Evolutionary conservation across 53 echinoderm and acorn worm genomes (phyloP), one percentile per base, ranked within the genome.

Genomic region (Luidia sarsii): DNA sequence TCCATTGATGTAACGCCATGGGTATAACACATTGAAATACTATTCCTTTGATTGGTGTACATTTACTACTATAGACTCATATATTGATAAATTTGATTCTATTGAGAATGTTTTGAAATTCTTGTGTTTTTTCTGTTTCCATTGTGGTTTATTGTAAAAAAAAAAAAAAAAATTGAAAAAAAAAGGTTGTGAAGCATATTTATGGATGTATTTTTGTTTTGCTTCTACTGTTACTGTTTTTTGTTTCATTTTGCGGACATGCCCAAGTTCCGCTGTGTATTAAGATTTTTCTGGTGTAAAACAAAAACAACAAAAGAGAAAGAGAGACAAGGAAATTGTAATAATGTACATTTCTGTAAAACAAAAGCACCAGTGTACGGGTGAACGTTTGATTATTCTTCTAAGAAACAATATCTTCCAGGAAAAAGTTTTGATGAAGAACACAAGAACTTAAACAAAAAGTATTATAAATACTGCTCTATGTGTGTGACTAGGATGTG

Each of bases 291-390:
- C 60, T 75, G n/a, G 77, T 77, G 34, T 39, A 77, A n/a, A n/a
- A n/a, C n/a, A n/a, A n/a, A n/a, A 67, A 22, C 45, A 37, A 43
- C 56, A 36, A 67, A 41, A 43, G 15, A 41, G 11, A 41, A 41
- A 41, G 43, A 41, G 11, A 37, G 25, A 9, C 31, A 67, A 41
- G 25, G 15, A 39, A 65, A 75, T 75, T 60, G 43, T 77, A 77
- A 60, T 61, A 60, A 77, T 77, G 77, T 77, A 77, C 77, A 77
- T 77, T 77, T 41, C 55, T 61, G 61, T 77, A 77, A 59, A 59
- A n/a, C n/a, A n/a, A 77, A 77, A 60, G 77, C 77, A 77, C 77
- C 77, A 77, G 22, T 77, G 77, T 77, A 77, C 77, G 77, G 77
- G 77, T 77, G 77, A 41, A 25, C 46, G 46, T 77, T 41, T 67